A percentile compares a stretch with the other conserved stretches of the same genome.
Conservation (phyloP, 2,888 invertebrate genomes). For the Callosobruchus maculatus region DNA sequence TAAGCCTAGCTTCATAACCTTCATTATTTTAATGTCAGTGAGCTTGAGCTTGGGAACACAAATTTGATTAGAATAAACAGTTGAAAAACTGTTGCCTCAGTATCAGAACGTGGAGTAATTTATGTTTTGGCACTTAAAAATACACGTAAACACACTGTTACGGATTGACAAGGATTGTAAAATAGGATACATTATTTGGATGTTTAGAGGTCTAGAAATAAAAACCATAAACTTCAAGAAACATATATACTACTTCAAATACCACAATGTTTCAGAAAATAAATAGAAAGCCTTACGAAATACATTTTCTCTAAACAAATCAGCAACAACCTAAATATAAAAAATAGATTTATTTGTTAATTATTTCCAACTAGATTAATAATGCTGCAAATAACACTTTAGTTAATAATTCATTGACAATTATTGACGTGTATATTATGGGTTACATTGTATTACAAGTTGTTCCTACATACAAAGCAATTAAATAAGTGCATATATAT, state of each 20-base stretch:
- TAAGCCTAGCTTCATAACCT: too few relatives aligned
- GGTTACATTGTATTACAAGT: too few relatives aligned
- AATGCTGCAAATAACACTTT: too few relatives aligned
- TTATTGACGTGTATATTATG: too few relatives aligned
- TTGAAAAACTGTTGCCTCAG: conserved; percentile 25
- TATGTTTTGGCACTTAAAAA: conserved; percentile 9
- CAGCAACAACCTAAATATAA: conserved; percentile 4
- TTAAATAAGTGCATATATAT: too few relatives aligned
- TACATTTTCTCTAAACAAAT: conserved; percentile 6
- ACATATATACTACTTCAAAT: conserved; percentile 10
- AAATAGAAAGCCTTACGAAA: conserved; percentile 8
- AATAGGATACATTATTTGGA: background rate
- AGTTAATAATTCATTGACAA: too few relatives aligned
- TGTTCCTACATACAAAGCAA: too few relatives aligned
- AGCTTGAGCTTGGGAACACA: too few relatives aligned
- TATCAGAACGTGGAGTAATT: background rate
- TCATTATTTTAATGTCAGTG: too few relatives aligned
- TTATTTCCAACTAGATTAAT: background rate
- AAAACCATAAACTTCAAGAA: background rate
- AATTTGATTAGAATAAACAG: conserved; percentile 10
- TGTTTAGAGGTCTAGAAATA: background rate
- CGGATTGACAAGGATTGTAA: conserved; percentile 26
- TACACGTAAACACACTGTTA: conserved; percentile 22
- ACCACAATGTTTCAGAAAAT: conserved; percentile 5
- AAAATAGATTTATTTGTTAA: background rate